Base-by-base conservation (phyloP, 2,113 vertebrate genomes). In the Microtus richardsoni region DNA sequence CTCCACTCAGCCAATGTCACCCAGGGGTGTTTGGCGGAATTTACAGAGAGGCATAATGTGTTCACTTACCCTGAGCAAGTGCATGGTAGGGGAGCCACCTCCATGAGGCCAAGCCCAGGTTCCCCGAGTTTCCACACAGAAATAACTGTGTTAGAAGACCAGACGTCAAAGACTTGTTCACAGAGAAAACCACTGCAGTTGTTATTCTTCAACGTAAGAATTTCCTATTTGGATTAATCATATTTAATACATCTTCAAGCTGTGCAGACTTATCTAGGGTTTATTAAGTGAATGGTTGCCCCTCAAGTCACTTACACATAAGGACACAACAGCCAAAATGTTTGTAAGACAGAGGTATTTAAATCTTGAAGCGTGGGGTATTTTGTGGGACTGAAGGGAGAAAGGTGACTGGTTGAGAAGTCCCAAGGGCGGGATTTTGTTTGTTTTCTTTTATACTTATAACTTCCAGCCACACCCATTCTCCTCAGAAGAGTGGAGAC, bases 171-270 rank as follows among this genome's bases (percentile, higher is more conserved):
- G 71, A 68, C 30, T 74, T 94, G 68, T 71, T 80, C 39, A 14
- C 33, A 66, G 89, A 89, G 91, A 26, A 92, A 91, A 91, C 36
- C 91, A 80, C 36, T 85, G 5, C 30, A 64, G 26, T 88, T 79
- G 93, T 91, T 93, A 70, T 94, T 74, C 88, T 66, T 79, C 82
- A 82, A 47, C 22, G 12, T 68, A 89, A 93, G 58, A 95, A 94
- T 95, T 94, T 92, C 92, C 66, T 92, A 91, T 91, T 88, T 19
- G 10, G 79, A 94, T 89, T 91, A 95, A 89, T 91, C 64, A 49
- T 83, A 92, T 82, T 84, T 94, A 88, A 62, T 13, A 39, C 90
- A 89, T 94, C 94, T 91, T 91, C 84, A 73, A 79, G 75, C 71
- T 41, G 17, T 78, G 26, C 33, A 95, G 77, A 91, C 60, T 93